Base-by-base conservation (phyloP, 64 coral and sea anemone species). In the Actinia equina region DNA sequence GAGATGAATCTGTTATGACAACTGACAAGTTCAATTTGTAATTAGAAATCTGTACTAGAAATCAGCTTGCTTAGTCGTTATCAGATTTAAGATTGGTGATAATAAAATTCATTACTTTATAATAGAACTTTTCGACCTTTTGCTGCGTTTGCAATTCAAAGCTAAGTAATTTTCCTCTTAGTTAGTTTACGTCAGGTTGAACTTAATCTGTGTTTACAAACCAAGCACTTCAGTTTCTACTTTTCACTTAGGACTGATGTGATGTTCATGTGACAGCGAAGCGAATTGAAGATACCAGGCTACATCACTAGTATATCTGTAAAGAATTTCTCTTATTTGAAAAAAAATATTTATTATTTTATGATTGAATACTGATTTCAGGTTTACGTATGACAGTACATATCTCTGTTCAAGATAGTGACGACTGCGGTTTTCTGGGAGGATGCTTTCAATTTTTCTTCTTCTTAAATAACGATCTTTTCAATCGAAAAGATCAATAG, bases 1-100 rank as follows among this genome's bases (percentile, higher is more conserved):
- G 69, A 7, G 12, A 26, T 74, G 69, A 74, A 74, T 30, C n/a
- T 4, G 23, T 14, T 74, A 42, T 3, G 11, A 11, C 6, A 16
- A 41, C 69, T 15, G 12, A 74, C 69, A 74, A 74, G 69, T 74
- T 74, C 69, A 74, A 30, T 74, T 74, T 74, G 69, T 74, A 74
- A 37, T 74, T 74, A 41, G n/a, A 41, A 74, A 74, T 74, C 27
- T 74, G 22, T 25, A 74, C 6, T 16, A 15, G 69, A 12, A 74
- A 41, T 74, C 69, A 74, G 69, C 69, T 74, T 26, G 69, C 69
- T 26, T 41, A 13, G 55, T 57, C 11, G 69, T 30, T 74, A 74
- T 74, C 69, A 41, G 69, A 27, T 74, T 11, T 14, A 13, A 13
- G 23, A 74, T 74, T 25, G 13, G 25, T 30, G 69, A 74, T 74